These are phyloP conservation scores for Nineta flava DNA, from an alignment of 2,888 invertebrate genomes.

Conservation along the genomic window DNA sequence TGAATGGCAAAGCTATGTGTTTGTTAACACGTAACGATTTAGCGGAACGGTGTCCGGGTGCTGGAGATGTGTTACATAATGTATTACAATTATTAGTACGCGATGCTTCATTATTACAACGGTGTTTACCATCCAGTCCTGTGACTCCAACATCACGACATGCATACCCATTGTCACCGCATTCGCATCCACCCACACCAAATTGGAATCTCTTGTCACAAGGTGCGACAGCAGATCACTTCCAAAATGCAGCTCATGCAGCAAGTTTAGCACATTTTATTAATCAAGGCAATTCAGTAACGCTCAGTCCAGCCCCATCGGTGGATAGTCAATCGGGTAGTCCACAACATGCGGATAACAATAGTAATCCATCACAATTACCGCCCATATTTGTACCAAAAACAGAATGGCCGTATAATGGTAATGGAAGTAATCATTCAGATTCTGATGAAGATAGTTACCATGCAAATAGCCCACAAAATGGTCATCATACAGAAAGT, in stretches of 20 bases:
- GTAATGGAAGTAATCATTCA: slow-evolving; percentile 53
- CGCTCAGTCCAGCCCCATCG: slow-evolving; percentile 79
- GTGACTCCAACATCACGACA: slow-evolving; percentile 67
- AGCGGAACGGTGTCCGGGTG: slow-evolving; percentile 80
- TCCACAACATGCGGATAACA: slow-evolving; percentile 55
- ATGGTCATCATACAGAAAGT: slow-evolving; percentile 19
- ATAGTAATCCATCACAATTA: slow-evolving; percentile 17
- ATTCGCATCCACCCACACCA: slow-evolving; percentile 66
- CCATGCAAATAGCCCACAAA: slow-evolving; percentile 19
- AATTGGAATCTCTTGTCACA: slow-evolving; percentile 46
- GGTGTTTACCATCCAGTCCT: slow-evolving; percentile 64
- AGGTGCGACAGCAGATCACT: slow-evolving; percentile 21
- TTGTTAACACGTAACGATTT: slow-evolving; percentile 79
- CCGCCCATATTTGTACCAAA: slow-evolving; percentile 3
- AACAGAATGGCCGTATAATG: slow-evolving; percentile 13
- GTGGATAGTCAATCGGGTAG: slow-evolving; percentile 77
- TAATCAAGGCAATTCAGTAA: slow-evolving; percentile 67
- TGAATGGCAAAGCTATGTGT: slow-evolving; percentile 94
- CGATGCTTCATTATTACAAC: slow-evolving; percentile 61
- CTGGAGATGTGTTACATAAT: slow-evolving; percentile 88
- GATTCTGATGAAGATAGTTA: slow-evolving; percentile 68
- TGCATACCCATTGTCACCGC: slow-evolving; percentile 60
- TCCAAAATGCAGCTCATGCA: slow-evolving; percentile 32
- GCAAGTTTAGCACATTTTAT: slow-evolving; percentile 56
- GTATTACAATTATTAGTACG: slow-evolving; percentile 76